Percentiles rank a stretch among this genome's conserved stretches.
Evolutionary conservation across 2,888 invertebrate genomes (phyloP).

Genomic region (Argyra leucocephala): DNA sequence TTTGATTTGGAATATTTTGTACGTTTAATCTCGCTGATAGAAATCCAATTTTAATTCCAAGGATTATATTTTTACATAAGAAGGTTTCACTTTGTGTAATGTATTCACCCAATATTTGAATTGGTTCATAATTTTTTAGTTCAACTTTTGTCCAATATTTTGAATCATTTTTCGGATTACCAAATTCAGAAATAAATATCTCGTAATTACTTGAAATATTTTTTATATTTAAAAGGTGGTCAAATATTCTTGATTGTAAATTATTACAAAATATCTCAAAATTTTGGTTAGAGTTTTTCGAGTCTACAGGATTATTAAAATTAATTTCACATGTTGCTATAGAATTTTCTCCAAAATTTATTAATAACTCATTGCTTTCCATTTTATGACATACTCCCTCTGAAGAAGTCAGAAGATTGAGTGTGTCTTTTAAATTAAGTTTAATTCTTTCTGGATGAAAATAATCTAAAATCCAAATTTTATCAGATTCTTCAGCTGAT

Average conservation of each 20-base stretch:
- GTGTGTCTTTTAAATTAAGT: slow-evolving; percentile 20
- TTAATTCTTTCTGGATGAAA: slow-evolving; percentile 26
- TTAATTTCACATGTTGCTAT: slow-evolving; percentile 31
- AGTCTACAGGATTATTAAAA: slow-evolving; percentile 24
- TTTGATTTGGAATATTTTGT: slow-evolving; percentile 29
- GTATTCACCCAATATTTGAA: slow-evolving; percentile 28
- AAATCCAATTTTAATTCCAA: slow-evolving; percentile 36
- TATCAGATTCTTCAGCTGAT: slow-evolving; percentile 22
- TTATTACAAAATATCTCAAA: slow-evolving; percentile 33
- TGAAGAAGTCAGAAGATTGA: slow-evolving; percentile 24
- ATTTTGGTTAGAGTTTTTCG: slow-evolving; percentile 27
- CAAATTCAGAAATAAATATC: slow-evolving; percentile 33
- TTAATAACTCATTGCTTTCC: slow-evolving; percentile 17
- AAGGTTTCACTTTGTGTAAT: slow-evolving; percentile 23
- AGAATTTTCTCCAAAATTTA: slow-evolving; percentile 35
- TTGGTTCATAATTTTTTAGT: slow-evolving; percentile 25
- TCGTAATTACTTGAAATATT: slow-evolving; percentile 15
- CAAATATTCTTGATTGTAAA: slow-evolving; percentile 29
- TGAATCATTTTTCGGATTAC: slow-evolving; percentile 32
- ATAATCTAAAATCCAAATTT: slow-evolving; percentile 29
- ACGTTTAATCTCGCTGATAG: slow-evolving; percentile 25
- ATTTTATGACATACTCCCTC: slow-evolving; percentile 21
- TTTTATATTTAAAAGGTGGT: slow-evolving; percentile 22
- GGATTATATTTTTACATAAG: slow-evolving; percentile 37
- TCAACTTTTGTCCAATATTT: slow-evolving; percentile 33